Percentiles rank a stretch among this genome's conserved stretches.
Evolutionary conservation across 2,797 vertebrate species (phyloP).

Genomic region (Enteromius treurensis): DNA sequence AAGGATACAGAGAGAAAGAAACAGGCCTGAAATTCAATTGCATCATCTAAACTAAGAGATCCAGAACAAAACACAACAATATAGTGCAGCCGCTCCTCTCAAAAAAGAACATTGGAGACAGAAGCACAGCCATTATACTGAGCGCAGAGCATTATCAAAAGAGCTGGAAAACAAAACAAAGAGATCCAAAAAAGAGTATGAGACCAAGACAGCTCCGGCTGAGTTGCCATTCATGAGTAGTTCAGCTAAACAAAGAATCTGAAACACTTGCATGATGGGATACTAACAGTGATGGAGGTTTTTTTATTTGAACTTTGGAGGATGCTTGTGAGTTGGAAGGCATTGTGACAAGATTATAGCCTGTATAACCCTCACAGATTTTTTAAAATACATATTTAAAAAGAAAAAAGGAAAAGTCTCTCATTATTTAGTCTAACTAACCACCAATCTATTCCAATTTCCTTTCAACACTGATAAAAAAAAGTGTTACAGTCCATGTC

Average conservation of each 20-base stretch:
- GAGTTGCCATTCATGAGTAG: conserved; percentile 33
- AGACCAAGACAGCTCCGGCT: conserved; percentile 34
- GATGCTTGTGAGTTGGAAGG: not conserved
- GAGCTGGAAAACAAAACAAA: conserved; percentile 16
- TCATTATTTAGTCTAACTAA: not conserved
- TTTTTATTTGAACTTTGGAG: conserved; percentile 1
- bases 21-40: not conserved
- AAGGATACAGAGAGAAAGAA: not conserved
- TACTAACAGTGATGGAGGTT: not conserved
- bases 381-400: not conserved
- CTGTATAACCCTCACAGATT: not conserved
- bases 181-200: not conserved
- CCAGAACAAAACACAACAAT: conserved; percentile 2
- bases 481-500: not conserved
- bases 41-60: conserved; percentile 17
- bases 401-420: not conserved
- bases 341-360: not conserved
- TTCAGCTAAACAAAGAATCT: conserved; percentile 52
- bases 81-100: not conserved
- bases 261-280: conserved; percentile 31
- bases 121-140: conserved; percentile 31
- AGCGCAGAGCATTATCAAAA: conserved; percentile 26
- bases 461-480: not conserved
- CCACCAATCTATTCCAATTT: not conserved
- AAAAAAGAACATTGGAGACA: conserved; percentile 17